Evolutionary conservation across 2,888 invertebrate genomes (phyloP), one percentile per base, ranked within the genome.

Genomic region (Pharmacophagus antenor): DNA sequence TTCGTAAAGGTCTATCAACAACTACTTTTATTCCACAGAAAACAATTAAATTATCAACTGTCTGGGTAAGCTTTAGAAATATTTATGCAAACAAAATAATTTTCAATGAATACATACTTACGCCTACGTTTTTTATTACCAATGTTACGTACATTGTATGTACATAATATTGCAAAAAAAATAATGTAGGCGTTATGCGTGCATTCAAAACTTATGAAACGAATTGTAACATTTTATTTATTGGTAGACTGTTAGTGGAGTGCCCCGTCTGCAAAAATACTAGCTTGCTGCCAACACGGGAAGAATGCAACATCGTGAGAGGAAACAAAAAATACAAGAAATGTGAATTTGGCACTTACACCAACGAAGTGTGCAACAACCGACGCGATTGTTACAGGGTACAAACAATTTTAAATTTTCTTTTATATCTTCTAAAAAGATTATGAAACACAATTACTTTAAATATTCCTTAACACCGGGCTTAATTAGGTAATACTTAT

Each of bases 361-460:
- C 71, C 64, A 89, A 88, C 66, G 73, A 77, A 22, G 74, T 80
- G 21, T 89, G 88, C 70, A 85, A 82, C 48, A 77, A 80, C 61
- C 79, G 83, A 0, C 71, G 71, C 12, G 88, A 89, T 63, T 89
- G 88, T 69, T 86, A 74, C 69, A 77, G 85, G 76, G 88, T 88
- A 71, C 1, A 31, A 15, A 71, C 1, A 31, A 15, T 46, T 18
- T 27, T 18, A 31, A 25, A 58, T 59, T 18, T 46, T 17, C 2
- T 17, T 31, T 58, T 59, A 7, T 27, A 10, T 31, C 31, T 31
- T 12, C 2, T 10, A 12, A 10, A 12, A 31, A 1, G 2, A 12
- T 12, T 31, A 12, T 31, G 3, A 7, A 1, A n/a, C n/a, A n/a
- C n/a, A n/a, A n/a, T n/a, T n/a, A n/a, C n/a, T n/a, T n/a, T n/a